Percentiles rank a stretch among this genome's conserved stretches.
Conservation (phyloP, 2,888 invertebrate species). For the Drosophila formosana region DNA sequence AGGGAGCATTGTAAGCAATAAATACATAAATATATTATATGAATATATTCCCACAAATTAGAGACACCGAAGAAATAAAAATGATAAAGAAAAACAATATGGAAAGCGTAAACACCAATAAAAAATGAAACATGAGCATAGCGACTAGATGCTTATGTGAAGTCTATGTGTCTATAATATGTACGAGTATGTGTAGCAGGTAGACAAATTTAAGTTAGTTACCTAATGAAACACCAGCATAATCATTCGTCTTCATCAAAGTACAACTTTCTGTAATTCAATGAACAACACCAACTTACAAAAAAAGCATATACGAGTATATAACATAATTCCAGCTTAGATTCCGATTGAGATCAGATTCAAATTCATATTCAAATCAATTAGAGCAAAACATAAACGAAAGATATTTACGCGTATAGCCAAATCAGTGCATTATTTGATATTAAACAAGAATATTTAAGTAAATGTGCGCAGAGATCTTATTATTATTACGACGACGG, state of each 20-base stretch:
- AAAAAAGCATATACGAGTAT: conserved; percentile 18
- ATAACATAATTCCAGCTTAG: conserved; percentile 41
- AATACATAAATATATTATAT: conserved; percentile 23
- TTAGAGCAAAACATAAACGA: conserved; percentile 41
- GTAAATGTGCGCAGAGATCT: conserved; percentile 35
- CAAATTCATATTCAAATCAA: conserved; percentile 56
- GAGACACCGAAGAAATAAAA: conserved; percentile 27
- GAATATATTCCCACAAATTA: conserved; percentile 37
- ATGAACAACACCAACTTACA: conserved; percentile 21
- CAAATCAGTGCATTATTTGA: conserved; percentile 77
- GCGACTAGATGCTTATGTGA: conserved; percentile 28
- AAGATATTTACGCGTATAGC: conserved; percentile 52
- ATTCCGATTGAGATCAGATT: conserved; percentile 56
- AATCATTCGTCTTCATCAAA: conserved; percentile 75
- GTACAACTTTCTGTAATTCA: conserved; percentile 71
- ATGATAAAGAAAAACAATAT: conserved; percentile 1
- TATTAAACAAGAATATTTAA: conserved; percentile 60
- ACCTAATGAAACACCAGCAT: conserved; percentile 55
- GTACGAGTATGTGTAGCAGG: conserved; percentile 28
- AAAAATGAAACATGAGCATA: conserved; percentile 18
- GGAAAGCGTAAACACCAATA: conserved; percentile 28
- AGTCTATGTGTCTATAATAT: conserved; percentile 12
- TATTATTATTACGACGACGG: conserved; percentile 6
- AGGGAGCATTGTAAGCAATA: conserved; percentile 71
- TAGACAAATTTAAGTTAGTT: conserved; percentile 52